Conservation (phyloP, 2,797 vertebrate species). For the Hemitrygon akajei region DNA sequence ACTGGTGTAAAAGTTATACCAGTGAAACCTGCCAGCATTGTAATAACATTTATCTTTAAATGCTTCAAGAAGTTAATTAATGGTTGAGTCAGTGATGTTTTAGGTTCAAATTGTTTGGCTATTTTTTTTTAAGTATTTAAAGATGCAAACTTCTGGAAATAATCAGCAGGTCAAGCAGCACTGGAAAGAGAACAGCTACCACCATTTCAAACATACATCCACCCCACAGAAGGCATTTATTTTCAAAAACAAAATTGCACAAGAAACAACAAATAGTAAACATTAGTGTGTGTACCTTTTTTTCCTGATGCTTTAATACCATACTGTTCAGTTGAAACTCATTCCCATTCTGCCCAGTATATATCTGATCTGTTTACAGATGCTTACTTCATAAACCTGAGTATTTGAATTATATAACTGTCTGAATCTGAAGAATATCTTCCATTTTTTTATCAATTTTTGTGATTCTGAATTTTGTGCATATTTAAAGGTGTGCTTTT, state of each 20-base stretch:
- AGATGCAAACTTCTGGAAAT: not conserved
- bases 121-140: not conserved
- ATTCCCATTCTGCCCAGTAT: not conserved
- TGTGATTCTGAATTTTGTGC: not conserved
- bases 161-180: not conserved
- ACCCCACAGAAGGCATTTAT: not conserved
- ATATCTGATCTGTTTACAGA: not conserved
- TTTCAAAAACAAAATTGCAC: too few relatives aligned
- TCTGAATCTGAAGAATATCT: too few relatives aligned
- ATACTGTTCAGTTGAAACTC: not conserved
- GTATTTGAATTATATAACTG: not conserved
- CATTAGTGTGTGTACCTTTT: not conserved
- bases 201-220: not conserved
- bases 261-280: too few relatives aligned
- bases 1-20: not conserved
- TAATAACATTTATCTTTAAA: not conserved
- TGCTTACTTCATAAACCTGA: not conserved
- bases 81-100: not conserved
- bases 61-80: not conserved
- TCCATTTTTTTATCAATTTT: not conserved
- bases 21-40: not conserved
- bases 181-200: not conserved
- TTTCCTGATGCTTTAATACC: not conserved
- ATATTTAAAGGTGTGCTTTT: constrained; percentile 5
- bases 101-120: not conserved